Base-by-base conservation (phyloP, 2,797 vertebrate species). In the Falco novaeseelandiae region DNA sequence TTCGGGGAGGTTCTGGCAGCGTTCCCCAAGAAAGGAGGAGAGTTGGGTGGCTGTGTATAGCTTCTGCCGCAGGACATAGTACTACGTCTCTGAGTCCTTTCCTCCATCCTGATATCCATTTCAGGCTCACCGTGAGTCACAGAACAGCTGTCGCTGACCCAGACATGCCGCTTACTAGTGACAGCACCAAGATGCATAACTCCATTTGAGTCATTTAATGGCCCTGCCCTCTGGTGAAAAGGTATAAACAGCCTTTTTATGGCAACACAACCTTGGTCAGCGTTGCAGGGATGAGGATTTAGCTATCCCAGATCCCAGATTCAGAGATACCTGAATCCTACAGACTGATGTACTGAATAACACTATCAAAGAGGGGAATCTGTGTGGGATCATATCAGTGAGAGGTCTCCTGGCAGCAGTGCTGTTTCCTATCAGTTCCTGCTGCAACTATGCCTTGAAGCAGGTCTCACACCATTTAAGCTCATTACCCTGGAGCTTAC, bases 391-490 rank as follows among this genome's bases (percentile, higher is more conserved):
- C 12, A 0, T 25, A 58, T 34, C 67, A 82, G 61, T 26, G 19
- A 91, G 84, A 92, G n/a, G 65, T 88, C 40, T 94, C 86, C 83
- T 86, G 74, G 73, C 55, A 87, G n/a, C 81, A 63, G 15, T 16
- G 29, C 70, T 76, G 46, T 70, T 83, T 94, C 22, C 74, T 92
- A 62, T 49, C 78, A 57, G 12, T 58, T 57, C 26, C 51, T 79
- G 59, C 71, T 89, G 61, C 81, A 77, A 29, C 40, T 86, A 7
- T 58, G 51, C 83, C 62, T 94, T 59, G 26, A 86, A 94, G 87
- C 54, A 82, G 73, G 80, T 95, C 85, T 94, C 73, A 87, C n/a
- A 30, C 62, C 77, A 49, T 62, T 84, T 93, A 87, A 91, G 66
- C 30, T 96, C 76, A 27, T 86, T 91, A 73, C 66, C 51, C 73